Conservation (phyloP, 1,140 invertebrate genomes). For the Eulimnadia texana region DNA sequence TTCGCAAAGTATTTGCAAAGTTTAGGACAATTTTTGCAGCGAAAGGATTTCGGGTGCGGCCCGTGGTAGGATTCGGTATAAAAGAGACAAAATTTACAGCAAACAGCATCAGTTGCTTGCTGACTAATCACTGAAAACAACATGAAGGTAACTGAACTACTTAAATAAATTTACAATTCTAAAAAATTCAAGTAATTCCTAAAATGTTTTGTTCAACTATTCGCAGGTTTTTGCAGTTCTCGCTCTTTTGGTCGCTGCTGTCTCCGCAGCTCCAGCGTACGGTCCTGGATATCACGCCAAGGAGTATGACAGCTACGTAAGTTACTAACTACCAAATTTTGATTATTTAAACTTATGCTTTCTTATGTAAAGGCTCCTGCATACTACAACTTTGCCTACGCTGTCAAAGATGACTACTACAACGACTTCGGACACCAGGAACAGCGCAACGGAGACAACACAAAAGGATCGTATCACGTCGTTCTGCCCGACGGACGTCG, state of each 20-base stretch:
- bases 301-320: not conserved
- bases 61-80: too few relatives aligned
- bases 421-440: slow-evolving; percentile 20
- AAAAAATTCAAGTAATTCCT: too few relatives aligned
- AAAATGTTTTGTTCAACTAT: too few relatives aligned
- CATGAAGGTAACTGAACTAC: not conserved
- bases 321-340: not conserved
- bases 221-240: not conserved
- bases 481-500: slow-evolving; percentile 20
- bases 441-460: slow-evolving; percentile 18
- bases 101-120: not conserved
- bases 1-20: too few relatives aligned
- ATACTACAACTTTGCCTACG: slow-evolving; percentile 19
- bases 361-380: slow-evolving; percentile 14
- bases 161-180: too few relatives aligned
- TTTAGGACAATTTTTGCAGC: too few relatives aligned
- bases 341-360: not conserved
- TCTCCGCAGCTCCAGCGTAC: not conserved
- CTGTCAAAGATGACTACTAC: slow-evolving; percentile 19
- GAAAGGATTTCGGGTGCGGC: too few relatives aligned
- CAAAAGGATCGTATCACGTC: slow-evolving; percentile 19
- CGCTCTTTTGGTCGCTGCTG: not conserved
- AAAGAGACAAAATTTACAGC: too few relatives aligned
- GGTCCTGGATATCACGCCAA: not conserved
- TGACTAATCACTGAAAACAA: not conserved